Evolutionary conservation across 2,888 invertebrate species (phyloP).

Genomic region (Bruchidius siliquastri): DNA sequence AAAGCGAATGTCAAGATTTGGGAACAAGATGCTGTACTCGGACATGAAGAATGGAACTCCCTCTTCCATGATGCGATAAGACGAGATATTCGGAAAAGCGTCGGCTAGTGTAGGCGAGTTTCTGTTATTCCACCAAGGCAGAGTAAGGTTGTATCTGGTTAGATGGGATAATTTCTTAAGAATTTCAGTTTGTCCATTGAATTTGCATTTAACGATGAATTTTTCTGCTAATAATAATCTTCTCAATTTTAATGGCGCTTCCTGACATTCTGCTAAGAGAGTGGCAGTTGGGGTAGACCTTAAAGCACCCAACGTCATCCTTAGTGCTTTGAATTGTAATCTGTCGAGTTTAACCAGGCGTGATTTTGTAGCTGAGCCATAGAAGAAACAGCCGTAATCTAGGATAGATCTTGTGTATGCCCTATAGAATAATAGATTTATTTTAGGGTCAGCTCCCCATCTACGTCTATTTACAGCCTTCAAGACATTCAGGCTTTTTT

Average conservation of each 20-base stretch:
- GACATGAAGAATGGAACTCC: no score
- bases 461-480: neutral
- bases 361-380: slow-evolving; percentile 1
- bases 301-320: neutral
- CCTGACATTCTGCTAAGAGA: slow-evolving; percentile 1
- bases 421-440: neutral
- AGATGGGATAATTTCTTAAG: neutral
- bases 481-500: slow-evolving; percentile 3
- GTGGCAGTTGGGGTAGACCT: slow-evolving; percentile 1
- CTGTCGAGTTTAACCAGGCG: neutral
- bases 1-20: no score
- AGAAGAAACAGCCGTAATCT: slow-evolving; percentile 4
- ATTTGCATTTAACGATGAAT: slow-evolving; percentile 2
- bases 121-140: neutral
- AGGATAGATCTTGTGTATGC: slow-evolving; percentile 2
- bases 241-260: slow-evolving; percentile 2
- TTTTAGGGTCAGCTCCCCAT: slow-evolving; percentile 4
- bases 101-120: neutral
- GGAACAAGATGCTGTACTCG: no score
- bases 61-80: no score
- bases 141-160: neutral
- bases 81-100: no score
- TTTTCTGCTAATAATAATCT: neutral
- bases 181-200: neutral
- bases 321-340: slow-evolving; percentile 1